Base-by-base conservation (phyloP, 2,113 vertebrate species). In the Geococcyx californianus region DNA sequence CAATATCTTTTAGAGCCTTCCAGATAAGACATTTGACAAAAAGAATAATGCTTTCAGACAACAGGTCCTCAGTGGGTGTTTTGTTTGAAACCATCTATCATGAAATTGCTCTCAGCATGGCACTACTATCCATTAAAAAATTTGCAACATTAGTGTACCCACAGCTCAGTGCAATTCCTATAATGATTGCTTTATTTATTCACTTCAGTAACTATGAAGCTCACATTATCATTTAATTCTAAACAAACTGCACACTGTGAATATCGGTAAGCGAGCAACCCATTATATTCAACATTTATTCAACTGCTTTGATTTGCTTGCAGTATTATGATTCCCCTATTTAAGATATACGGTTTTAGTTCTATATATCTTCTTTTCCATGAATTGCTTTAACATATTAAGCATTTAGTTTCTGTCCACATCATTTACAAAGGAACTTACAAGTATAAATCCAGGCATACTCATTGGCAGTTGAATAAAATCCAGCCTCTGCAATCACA, bases 41-140 rank as follows among this genome's bases (percentile, higher is more conserved):
- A 64, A 72, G 12, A 63, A 7, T 13, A 79, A 68, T 56, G 24
- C 63, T 91, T 91, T 64, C 77, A 87, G 83, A 60, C 19, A 64
- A 42, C 56, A 54, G 60, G 36, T 42, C 83, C 68, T 70, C 67
- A 62, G 60, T 51, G 76, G 36, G 64, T 72, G 47, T 84, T 95
- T 56, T 75, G 36, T 81, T 94, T 89, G 29, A 93, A 95, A 87
- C 13, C 31, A 42, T 20, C 54, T 84, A 47, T 89, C 29, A 19
- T 29, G 31, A 91, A 95, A 95, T 85, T 80, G 69, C 13, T 95
- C 87, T 68, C 93, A 89, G 74, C 58, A 60, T 82, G 70, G 28
- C 45, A 73, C 33, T 44, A 68, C 54, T 51, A 63, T 58, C 94
- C 60, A 12, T 89, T 78, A 72, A 90, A 93, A 84, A 92, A 64